Conservation (phyloP, 2,888 invertebrate genomes). For the Drosophila prolongata region DNA sequence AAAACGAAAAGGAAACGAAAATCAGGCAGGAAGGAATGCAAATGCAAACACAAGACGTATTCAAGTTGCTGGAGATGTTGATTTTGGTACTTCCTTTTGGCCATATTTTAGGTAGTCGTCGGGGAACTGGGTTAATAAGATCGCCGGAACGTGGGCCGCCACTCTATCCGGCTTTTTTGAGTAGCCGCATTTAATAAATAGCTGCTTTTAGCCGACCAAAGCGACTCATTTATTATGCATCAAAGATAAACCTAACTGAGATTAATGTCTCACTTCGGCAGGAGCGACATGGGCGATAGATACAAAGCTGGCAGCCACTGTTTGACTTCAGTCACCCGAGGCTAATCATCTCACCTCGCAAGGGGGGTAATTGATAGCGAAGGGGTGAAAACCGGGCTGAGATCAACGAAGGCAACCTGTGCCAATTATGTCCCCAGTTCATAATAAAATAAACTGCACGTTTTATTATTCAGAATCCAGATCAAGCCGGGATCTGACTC, state of each 20-base stretch:
- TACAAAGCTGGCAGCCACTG: slow-evolving; percentile 23
- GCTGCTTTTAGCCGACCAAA: slow-evolving; percentile 74
- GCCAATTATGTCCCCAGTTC: slow-evolving; percentile 71
- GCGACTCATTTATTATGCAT: slow-evolving; percentile 77
- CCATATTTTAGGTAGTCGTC: slow-evolving; percentile 6
- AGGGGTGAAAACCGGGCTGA: slow-evolving; percentile 52
- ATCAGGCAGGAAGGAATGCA: slow-evolving; percentile 52
- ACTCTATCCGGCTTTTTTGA: slow-evolving; percentile 26
- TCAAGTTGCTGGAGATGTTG: slow-evolving; percentile 34
- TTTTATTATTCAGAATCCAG: slow-evolving; percentile 53
- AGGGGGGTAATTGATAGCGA: slow-evolving; percentile 14
- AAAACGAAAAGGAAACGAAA: slow-evolving; percentile 23
- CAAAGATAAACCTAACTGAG: slow-evolving; percentile 80
- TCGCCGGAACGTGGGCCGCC: slow-evolving; percentile 42
- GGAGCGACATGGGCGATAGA: slow-evolving; percentile 53
- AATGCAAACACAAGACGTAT: slow-evolving; percentile 57
- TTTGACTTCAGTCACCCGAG: slow-evolving; percentile 33
- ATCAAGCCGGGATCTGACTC: slow-evolving; percentile 32
- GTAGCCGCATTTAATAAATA: slow-evolving; percentile 66
- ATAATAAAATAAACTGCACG: slow-evolving; percentile 70
- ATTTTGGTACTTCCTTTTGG: slow-evolving; percentile 38
- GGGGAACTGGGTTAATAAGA: slow-evolving; percentile 74
- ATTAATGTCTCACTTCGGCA: slow-evolving; percentile 78
- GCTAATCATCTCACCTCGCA: slow-evolving; percentile 17
- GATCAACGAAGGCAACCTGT: slow-evolving; percentile 56